These are phyloP conservation scores for Myocastor coypus DNA, from an alignment of 2,113 vertebrate genomes.

Conservation along the genomic window DNA sequence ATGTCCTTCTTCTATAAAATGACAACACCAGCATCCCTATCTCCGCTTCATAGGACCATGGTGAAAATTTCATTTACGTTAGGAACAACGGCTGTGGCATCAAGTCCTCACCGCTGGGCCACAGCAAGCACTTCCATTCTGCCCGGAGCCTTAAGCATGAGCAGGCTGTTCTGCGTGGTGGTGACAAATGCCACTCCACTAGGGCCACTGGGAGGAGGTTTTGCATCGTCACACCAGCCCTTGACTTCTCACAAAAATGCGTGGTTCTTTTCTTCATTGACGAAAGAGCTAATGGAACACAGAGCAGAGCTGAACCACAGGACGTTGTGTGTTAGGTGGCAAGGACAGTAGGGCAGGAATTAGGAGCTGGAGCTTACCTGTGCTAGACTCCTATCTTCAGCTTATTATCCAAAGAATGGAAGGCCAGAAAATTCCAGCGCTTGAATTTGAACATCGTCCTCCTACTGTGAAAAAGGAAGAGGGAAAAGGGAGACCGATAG, in stretches of 20 bases:
- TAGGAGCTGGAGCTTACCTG: background rate
- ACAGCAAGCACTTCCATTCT: background rate
- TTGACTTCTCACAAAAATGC: background rate
- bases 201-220: background rate
- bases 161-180: conserved; percentile 23
- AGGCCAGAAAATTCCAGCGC: background rate
- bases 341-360: background rate
- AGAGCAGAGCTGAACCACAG: background rate
- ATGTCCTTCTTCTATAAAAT: background rate
- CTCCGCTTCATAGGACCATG: background rate
- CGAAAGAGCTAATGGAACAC: background rate
- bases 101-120: background rate
- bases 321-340: background rate
- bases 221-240: background rate
- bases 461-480: conserved; percentile 72
- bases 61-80: background rate
- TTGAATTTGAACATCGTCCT: conserved; percentile 73
- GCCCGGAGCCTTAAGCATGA: background rate
- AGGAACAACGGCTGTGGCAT: background rate
- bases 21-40: background rate
- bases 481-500: conserved; percentile 81
- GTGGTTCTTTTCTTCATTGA: background rate
- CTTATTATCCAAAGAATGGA: background rate
- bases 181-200: conserved; percentile 52
- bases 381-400: background rate